These are phyloP conservation scores for Eospalax fontanierii DNA, from an alignment of 2,797 vertebrate species.

Conservation along the genomic window DNA sequence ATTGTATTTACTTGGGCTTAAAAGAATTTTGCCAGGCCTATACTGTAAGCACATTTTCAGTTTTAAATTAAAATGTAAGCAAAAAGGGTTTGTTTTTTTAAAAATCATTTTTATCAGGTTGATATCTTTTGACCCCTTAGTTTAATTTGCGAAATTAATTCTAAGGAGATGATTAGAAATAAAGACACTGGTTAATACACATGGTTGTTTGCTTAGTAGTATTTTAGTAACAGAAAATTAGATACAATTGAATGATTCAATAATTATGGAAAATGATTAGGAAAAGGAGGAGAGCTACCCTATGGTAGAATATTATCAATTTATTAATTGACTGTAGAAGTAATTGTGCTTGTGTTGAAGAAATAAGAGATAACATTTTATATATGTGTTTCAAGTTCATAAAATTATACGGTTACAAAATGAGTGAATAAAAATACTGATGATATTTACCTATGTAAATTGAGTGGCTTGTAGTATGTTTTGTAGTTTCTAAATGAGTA, in stretches of 20 bases:
- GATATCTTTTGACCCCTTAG: no score
- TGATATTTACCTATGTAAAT: background rate
- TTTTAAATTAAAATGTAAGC: constrained; percentile 43
- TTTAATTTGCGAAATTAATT: no score
- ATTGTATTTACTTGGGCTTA: constrained; percentile 54
- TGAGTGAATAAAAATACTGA: background rate
- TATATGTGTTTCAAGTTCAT: constrained; percentile 1
- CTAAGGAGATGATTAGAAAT: no score
- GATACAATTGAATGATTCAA: no score
- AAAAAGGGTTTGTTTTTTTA: no score
- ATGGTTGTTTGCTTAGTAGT: no score
- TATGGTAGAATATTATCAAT: background rate
- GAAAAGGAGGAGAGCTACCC: background rate
- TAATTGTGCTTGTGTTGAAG: background rate
- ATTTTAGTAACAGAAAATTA: no score
- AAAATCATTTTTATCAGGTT: no score
- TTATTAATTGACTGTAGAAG: background rate
- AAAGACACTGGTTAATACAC: no score
- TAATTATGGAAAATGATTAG: background rate
- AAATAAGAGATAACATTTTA: background rate
- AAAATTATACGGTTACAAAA: background rate
- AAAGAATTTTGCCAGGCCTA: background rate
- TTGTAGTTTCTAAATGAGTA: constrained; percentile 3
- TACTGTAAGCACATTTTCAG: background rate
- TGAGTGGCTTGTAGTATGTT: background rate